Evolutionary conservation across 2,797 vertebrate genomes (phyloP), one percentile per base, ranked within the genome.

Genomic region (Taeniopygia guttata): DNA sequence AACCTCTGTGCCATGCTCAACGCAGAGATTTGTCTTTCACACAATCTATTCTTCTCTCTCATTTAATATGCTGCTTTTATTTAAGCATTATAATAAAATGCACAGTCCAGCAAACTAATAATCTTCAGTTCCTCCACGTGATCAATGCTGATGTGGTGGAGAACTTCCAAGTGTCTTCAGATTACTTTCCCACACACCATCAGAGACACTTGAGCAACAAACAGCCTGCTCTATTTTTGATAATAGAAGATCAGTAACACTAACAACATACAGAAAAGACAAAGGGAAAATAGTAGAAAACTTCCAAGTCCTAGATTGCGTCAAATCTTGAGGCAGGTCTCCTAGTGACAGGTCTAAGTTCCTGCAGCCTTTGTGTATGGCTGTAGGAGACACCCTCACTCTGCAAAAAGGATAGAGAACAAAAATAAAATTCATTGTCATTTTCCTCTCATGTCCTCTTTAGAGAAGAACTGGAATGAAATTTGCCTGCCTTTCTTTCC

Each of bases 111-210:
- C 67, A 95, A 96, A 90, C 46, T 59, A 93, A 92, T 90, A 80
- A 86, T 70, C 81, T 84, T 70, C 90, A 62, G 40, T 91, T 95
- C 91, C 92, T 83, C 74, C 70, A 91, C 11, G 26, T 34, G 16
- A 94, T 95, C 91, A 94, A 91, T 95, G 92, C 59, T 7, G 5
- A 93, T 25, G 27, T 80, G 67, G 89, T 70, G 30, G 52, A 56
- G 89, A 97, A 96, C 67, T 92, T 97, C 82, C 76, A 94, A 94
- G 82, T 48, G 55, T 89, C 83, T 87, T 79, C 82, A 90, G 87
- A 97, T 96, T 96, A 95, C 96, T 94, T 97, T 94, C 95, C 96
- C 94, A 96, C 87, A 73, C 60, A 95, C 94, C 93, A 96, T 95
- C 96, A 96, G 13, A 16, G 93, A 96, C 83, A 92, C 93, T 91